Evolutionary conservation across 2,888 invertebrate species (phyloP), one percentile per base, ranked within the genome.

Genomic region (Synergus umbraculus): DNA sequence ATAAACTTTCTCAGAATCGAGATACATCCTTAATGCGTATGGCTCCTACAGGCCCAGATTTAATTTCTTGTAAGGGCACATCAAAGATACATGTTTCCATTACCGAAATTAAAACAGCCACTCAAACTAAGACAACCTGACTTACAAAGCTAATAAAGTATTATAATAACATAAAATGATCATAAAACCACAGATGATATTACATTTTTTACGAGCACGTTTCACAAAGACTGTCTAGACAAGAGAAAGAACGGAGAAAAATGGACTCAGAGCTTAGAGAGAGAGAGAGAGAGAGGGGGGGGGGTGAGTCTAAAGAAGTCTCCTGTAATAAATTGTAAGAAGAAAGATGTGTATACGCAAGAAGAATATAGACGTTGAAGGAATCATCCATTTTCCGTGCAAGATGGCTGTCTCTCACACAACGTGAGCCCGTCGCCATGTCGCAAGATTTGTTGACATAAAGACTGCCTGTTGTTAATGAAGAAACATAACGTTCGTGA

Each of bases 381-480:
- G 85, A 86, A 87, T 88, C 84, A 84, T 88, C 86, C 83, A 87
- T 87, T 86, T 84, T 82, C 79, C 77, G 85, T 79, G 82, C 86
- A 90, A 89, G 85, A 89, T 88, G 88, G 88, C 88, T 84, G 85
- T 83, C 73, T 78, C 81, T 64, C 64, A 79, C 37, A 76, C 54
- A 76, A 73, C 41, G 10, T 73, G 73, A 73, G 41, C n/a, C 29
- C 73, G 73, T 73, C 73, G 54, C 73, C 73, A 73, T 58, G 83
- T 82, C 87, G 83, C 84, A 89, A 89, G 89, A 90, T 90, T 90
- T 89, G 89, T 90, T 89, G 89, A 90, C 90, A 90, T 90, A 89
- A 90, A 89, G 89, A 90, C 90, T 90, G 89, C 90, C 87, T 85
- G 83, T 86, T 86, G 89, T 89, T 90, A 90, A 90, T 90, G 90